A percentile compares a stretch with the other conserved stretches of the same genome.
Evolutionary conservation across 2,888 invertebrate species (phyloP).

Genomic region (Diadegma fenestrale): DNA sequence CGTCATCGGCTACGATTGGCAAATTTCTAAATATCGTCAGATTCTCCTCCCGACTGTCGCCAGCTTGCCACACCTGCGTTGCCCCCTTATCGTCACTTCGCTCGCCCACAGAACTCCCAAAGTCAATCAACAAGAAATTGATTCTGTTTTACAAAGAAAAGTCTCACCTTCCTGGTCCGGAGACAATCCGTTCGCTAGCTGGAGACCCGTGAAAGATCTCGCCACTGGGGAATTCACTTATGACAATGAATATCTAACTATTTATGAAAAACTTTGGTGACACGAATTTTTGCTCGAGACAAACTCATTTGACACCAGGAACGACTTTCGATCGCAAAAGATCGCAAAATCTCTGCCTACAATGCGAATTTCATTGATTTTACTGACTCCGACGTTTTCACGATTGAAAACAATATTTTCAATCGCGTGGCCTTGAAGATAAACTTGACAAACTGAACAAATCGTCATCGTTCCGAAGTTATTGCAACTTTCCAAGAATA

Average conservation of each 20-base stretch:
- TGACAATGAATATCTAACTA: constrained; percentile 78
- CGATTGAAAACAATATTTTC: no score
- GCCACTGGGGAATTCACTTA: constrained; percentile 78
- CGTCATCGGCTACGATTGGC: constrained; percentile 78
- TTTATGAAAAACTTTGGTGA: constrained; percentile 71
- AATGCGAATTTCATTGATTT: no score
- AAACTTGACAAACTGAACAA: no score
- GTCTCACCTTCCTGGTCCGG: constrained; percentile 67
- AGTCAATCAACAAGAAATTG: constrained; percentile 74
- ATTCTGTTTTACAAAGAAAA: constrained; percentile 66
- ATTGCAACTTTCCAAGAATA: no score
- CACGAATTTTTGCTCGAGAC: background rate
- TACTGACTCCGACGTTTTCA: no score
- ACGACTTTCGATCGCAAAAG: no score
- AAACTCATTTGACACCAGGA: no score
- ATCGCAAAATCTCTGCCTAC: no score
- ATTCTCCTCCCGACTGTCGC: background rate
- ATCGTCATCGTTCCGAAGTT: no score
- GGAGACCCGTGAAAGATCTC: constrained; percentile 79
- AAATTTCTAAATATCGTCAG: constrained; percentile 73
- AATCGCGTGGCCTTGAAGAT: no score
- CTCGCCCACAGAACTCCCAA: constrained; percentile 74
- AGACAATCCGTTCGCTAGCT: constrained; percentile 77
- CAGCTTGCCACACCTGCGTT: constrained; percentile 68
- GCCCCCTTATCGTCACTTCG: constrained; percentile 78